A percentile compares a stretch with the other conserved stretches of the same genome.
Evolutionary conservation across 1,140 invertebrate genomes (phyloP).

Genomic region (Phymastichus coffea): DNA sequence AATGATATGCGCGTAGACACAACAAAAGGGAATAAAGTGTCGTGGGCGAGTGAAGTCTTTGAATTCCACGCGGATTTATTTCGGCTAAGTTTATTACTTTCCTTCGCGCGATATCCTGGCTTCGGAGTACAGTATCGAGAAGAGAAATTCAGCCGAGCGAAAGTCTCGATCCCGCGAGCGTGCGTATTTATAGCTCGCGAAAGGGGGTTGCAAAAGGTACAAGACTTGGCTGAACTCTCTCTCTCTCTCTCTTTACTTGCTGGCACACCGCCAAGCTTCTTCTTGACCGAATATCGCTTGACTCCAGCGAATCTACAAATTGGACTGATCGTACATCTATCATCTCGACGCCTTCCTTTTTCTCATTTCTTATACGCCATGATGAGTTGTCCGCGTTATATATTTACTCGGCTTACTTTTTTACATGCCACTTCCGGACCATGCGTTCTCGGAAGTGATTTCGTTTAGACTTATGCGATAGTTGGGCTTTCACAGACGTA

Average conservation of each 20-base stretch:
- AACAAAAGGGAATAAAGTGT: neutral
- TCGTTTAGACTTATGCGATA: neutral
- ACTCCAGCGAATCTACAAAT: neutral
- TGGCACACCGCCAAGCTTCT: slow-evolving; percentile 3
- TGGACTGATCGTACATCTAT: slow-evolving; percentile 19
- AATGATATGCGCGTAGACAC: no score
- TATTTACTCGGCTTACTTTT: neutral
- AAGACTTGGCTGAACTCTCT: neutral
- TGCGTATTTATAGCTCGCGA: slow-evolving; percentile 20
- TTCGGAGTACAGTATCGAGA: slow-evolving; percentile 1
- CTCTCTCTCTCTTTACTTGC: no score
- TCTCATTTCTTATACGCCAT: no score
- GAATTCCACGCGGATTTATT: slow-evolving; percentile 4
- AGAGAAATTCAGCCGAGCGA: slow-evolving; percentile 12
- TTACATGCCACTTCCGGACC: no score
- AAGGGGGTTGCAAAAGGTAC: slow-evolving; percentile 10
- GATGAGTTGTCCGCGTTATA: neutral
- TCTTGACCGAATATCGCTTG: neutral
- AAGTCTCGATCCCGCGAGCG: slow-evolving; percentile 8
- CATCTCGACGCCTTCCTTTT: neutral
- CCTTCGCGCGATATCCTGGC: slow-evolving; percentile 7
- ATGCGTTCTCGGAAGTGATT: no score
- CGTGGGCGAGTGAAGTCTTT: slow-evolving; percentile 4
- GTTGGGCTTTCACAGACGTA: neutral
- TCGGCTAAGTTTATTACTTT: slow-evolving; percentile 12